A percentile compares a stretch with the other conserved stretches of the same genome.
Conservation (phyloP, 2,797 vertebrate species). For the Chaetophractus vellerosus region DNA sequence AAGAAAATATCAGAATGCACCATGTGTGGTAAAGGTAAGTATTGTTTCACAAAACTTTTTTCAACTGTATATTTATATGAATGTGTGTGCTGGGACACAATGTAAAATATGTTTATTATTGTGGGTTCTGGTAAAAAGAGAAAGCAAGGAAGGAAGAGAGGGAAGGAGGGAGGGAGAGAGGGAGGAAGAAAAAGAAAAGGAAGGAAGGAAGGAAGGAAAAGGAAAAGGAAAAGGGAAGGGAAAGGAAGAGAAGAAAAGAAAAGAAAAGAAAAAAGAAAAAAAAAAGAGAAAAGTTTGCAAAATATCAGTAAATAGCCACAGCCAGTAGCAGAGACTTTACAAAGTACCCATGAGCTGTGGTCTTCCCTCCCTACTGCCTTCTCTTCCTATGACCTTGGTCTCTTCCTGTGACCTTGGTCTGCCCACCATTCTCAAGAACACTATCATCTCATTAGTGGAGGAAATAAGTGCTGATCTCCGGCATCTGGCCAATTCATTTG, state of each 20-base stretch:
- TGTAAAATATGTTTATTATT: neutral
- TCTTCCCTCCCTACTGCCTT: neutral
- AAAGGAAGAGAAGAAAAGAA: too few relatives aligned
- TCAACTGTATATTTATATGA: neutral
- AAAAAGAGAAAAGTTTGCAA: neutral
- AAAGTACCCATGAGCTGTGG: neutral
- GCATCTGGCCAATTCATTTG: neutral
- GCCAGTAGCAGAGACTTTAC: neutral
- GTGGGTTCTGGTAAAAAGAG: neutral
- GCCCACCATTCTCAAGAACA: neutral
- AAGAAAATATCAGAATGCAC: neutral
- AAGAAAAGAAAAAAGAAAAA: too few relatives aligned
- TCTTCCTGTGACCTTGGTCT: neutral
- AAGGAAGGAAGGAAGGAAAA: too few relatives aligned
- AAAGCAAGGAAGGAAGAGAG: neutral
- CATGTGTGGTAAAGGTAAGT: neutral
- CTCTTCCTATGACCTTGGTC: neutral
- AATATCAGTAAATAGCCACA: neutral
- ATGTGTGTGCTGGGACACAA: neutral
- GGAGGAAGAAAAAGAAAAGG: too few relatives aligned
- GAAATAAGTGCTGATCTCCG: neutral
- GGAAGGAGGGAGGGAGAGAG: too few relatives aligned
- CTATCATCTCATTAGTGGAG: neutral
- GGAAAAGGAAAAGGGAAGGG: too few relatives aligned
- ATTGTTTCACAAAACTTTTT: conserved; percentile 26